These are phyloP conservation scores for Aurelia coerulea DNA, from an alignment of 30 jellyfish, hydroid and myxozoan species.

Conservation along the genomic window DNA sequence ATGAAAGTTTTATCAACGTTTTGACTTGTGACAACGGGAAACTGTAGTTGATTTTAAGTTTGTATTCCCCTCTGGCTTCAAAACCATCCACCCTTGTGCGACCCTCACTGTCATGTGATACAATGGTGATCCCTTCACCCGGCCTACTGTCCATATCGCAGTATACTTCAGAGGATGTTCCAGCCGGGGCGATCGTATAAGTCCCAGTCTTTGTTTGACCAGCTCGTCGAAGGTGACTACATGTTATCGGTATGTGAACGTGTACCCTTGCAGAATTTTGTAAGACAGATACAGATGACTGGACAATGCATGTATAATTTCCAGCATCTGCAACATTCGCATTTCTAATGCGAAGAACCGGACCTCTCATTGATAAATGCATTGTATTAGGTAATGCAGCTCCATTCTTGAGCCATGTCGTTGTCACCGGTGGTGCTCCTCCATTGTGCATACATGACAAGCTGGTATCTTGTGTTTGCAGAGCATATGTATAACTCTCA, in stretches of 20 bases:
- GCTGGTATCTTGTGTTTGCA: no score
- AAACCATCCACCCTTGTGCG: slow-evolving; percentile 12
- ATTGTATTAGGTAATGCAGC: background rate
- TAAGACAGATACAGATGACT: background rate
- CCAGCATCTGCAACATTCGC: slow-evolving; percentile 1
- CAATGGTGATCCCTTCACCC: slow-evolving; percentile 28
- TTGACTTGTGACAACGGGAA: background rate
- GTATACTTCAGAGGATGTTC: background rate
- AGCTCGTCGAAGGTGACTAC: background rate
- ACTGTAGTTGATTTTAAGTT: background rate
- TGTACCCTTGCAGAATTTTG: background rate
- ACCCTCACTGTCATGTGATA: slow-evolving; percentile 28
- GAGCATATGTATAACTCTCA: background rate
- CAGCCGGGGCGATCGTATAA: slow-evolving; percentile 4
- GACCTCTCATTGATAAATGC: background rate
- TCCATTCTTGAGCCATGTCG: slow-evolving; percentile 8
- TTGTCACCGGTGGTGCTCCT: slow-evolving; percentile 4
- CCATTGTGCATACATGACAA: slow-evolving; percentile 7
- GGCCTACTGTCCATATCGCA: slow-evolving; percentile 24
- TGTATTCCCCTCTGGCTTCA: slow-evolving; percentile 6
- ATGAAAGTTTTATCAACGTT: slow-evolving; percentile 5
- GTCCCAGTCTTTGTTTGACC: slow-evolving; percentile 13
- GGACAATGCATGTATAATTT: background rate
- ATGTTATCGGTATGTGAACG: background rate
- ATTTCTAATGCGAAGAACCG: background rate